Base-by-base conservation (phyloP, 1,140 invertebrate species). In the Aphidius gifuensis region DNA sequence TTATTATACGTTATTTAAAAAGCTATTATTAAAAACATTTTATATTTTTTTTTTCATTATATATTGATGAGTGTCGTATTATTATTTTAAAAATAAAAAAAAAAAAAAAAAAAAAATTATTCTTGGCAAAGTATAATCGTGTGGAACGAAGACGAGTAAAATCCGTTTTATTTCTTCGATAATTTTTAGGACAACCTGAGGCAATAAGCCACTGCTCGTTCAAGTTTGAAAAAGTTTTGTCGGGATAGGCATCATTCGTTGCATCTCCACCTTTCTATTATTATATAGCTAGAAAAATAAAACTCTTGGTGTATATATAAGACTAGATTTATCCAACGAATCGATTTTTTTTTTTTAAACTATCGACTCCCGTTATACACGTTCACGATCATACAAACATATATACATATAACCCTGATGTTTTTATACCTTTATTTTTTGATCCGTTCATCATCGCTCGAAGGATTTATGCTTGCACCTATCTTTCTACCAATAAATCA, bases 111-210 rank as follows among this genome's bases (percentile, higher is more conserved):
- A 3, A 32, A 3, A 32, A 32, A 32, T 16, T 16, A 32, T 32
- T 3, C 23, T 32, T 32, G 23, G 23, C 23, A 32, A 32, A 32
- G 23, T 32, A 32, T 70, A 71, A 69, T 73, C 65, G 69, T 57
- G 67, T 66, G 65, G 68, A 73, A 73, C 71, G 68, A 64, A 65
- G 64, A 71, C 69, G 67, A 71, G 58, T 43, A 49, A 23, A 61
- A 53, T 54, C 62, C 40, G 23, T 49, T 64, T 49, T 47, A 43
- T 60, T 51, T 50, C 32, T 40, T 23, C 6, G 44, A 58, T 46
- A 58, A 55, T 55, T 55, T 32, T 40, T 40, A n/a, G 40, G 53
- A 55, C 53, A 55, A 42, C 53, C 53, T n/a, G 40, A 55, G 53
- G 40, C 53, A 55, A n/a, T 55, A n/a, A 55, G 53, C 53, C 53